Base-by-base conservation (phyloP, 2,888 invertebrate genomes). In the Pachliopta kotzebuea region DNA sequence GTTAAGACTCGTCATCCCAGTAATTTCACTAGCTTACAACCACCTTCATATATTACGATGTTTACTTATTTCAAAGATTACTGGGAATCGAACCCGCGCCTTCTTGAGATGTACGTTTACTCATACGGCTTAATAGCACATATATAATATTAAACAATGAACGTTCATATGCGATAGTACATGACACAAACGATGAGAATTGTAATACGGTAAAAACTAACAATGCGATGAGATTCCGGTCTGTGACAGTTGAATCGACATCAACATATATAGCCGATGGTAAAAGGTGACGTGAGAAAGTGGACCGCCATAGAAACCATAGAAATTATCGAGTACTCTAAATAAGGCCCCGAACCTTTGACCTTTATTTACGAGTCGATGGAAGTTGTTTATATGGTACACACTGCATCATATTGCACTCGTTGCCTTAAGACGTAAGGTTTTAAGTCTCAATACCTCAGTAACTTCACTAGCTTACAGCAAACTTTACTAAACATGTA, bases 211-310 rank as follows among this genome's bases (percentile, higher is more conserved):
- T 56, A 20, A 56, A 62, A 29, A 55, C 21, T 20, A 53, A 58
- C 62, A 58, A 57, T 56, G 37, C 23, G 8, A 50, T 37, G 52
- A 56, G 56, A 56, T 52, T 37, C 23, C 52, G 53, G 11, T 14
- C 14, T 52, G 37, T 56, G 29, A 56, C 29, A 61, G 49, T n/a
- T 49, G 31, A 31, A 50, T 59, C 17, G 45, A 26, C 42, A 26
- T 26, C 58, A 55, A 54, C 26, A 54, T 61, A 49, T 49, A 4
- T 31, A 7, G 31, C n/a, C 0, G 17, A 45, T 56, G 29, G 23
- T 50, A 56, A 37, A 58, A 57, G 57, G 62, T 54, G 26, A 42
- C 53, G 57, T 63, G 62, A 24, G 62, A 63, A 63, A 58, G 42
- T 58, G 9, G 53, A 26, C 21, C 31, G 42, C 11, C 26, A 42